Percentiles rank a stretch among this genome's conserved stretches.
phyloP scores from a whole-genome alignment of 2,113 vertebrate species.

The Bathybates hornii region DNA sequence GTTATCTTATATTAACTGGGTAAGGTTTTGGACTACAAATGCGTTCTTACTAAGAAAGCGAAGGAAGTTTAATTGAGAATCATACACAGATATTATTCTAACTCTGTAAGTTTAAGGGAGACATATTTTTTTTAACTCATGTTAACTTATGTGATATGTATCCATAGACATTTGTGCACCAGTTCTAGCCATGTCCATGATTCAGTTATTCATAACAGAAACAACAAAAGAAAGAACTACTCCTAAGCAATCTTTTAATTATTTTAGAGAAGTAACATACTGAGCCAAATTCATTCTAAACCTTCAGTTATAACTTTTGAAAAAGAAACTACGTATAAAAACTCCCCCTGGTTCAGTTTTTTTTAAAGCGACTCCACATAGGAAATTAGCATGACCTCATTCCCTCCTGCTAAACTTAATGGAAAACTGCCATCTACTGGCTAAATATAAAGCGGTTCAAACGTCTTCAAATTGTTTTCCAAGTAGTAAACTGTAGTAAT shows the following conservation, averaged over 20 bases:
- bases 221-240: neutral
- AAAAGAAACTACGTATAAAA: neutral
- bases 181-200: neutral
- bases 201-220: neutral
- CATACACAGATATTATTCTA: neutral
- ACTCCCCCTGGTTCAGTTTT: neutral
- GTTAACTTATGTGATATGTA: neutral
- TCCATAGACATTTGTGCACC: neutral
- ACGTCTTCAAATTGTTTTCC: neutral
- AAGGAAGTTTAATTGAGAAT: neutral
- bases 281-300: neutral
- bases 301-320: neutral
- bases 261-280: neutral
- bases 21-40: neutral
- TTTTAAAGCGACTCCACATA: neutral
- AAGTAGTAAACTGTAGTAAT: neutral
- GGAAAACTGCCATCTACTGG: slow-evolving; percentile 30
- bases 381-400: neutral
- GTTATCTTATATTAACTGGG: neutral
- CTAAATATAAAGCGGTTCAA: neutral
- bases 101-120: neutral
- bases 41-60: neutral
- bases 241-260: neutral
- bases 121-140: neutral
- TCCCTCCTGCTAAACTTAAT: neutral